Evolutionary conservation across 2,113 vertebrate species (phyloP), one percentile per base, ranked within the genome.

Genomic region (Phaethon lepturus): DNA sequence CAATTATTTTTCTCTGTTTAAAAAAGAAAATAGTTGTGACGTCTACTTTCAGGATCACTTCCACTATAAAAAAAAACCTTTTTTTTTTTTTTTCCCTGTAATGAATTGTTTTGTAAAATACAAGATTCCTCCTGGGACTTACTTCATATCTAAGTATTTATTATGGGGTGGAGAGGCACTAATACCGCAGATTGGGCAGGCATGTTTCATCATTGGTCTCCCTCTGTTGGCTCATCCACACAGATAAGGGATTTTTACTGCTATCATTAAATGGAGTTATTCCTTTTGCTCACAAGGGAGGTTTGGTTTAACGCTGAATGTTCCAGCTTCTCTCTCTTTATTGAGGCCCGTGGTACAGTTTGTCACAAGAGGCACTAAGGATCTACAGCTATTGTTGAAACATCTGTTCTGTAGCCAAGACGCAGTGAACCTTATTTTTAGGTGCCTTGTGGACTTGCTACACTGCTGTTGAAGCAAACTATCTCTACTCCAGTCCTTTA

Each of bases 161-260:
- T 17, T 55, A n/a, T 31, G 49, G 75, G 31, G 23, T 59, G n/a
- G 72, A 78, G 52, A 42, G 72, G 29, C 35, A 56, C 25, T 81
- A 50, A 77, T 85, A 24, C 35, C 28, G 31, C 69, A 90, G 31
- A 71, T 42, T 6, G 19, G 44, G 28, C 66, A 78, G 69, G 56
- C 44, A 28, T 42, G 49, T 67, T 93, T 68, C 62, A 59, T 83
- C 67, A 23, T 29, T 9, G 0, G 25, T 75, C 66, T 88, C 66
- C 56, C 58, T 91, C 62, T 63, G 16, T 91, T 85, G 82, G 62
- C 90, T 94, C 62, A 50, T 95, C 44, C 62, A 56, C 58, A 74
- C 62, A 72, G 50, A 67, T 66, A 86, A 71, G 62, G 53, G 52
- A 60, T 88, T 96, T 94, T 93, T 94, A 80, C 53, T 64, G 53